Evolutionary conservation across 1,140 invertebrate genomes (phyloP).

Genomic region (Sitophilus oryzae): DNA sequence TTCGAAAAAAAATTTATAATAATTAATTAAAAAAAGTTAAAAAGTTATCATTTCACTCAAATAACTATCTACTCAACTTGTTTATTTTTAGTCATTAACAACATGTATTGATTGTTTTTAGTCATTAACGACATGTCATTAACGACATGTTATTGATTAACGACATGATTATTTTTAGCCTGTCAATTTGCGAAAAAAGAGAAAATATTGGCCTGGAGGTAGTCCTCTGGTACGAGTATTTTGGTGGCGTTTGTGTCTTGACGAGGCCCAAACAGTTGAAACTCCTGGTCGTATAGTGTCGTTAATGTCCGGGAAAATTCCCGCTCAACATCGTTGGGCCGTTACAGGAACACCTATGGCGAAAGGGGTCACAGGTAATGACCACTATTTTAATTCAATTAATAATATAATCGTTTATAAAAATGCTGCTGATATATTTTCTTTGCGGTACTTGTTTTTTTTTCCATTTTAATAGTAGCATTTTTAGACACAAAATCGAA

Average conservation of each 20-base stretch:
- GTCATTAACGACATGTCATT: background rate
- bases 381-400: too few relatives aligned
- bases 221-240: constrained; percentile 60
- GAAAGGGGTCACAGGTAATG: constrained; percentile 55
- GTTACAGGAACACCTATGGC: constrained; percentile 73
- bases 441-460: too few relatives aligned
- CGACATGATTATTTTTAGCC: constrained; percentile 16
- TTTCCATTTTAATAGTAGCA: too few relatives aligned
- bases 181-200: constrained; percentile 47
- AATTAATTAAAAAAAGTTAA: background rate
- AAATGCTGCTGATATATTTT: too few relatives aligned
- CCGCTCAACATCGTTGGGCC: constrained; percentile 65
- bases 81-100: too few relatives aligned
- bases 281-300: constrained; percentile 51
- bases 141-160: background rate
- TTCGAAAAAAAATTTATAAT: background rate
- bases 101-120: too few relatives aligned
- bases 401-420: too few relatives aligned
- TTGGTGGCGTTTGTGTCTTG: constrained; percentile 75
- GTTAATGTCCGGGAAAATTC: constrained; percentile 57
- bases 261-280: constrained; percentile 82
- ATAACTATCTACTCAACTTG: too few relatives aligned
- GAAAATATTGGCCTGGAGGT: constrained; percentile 54
- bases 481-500: too few relatives aligned
- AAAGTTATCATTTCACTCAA: too few relatives aligned